These are phyloP conservation scores for Theristicus caerulescens DNA, from an alignment of 2,113 vertebrate species.

Conservation along the genomic window DNA sequence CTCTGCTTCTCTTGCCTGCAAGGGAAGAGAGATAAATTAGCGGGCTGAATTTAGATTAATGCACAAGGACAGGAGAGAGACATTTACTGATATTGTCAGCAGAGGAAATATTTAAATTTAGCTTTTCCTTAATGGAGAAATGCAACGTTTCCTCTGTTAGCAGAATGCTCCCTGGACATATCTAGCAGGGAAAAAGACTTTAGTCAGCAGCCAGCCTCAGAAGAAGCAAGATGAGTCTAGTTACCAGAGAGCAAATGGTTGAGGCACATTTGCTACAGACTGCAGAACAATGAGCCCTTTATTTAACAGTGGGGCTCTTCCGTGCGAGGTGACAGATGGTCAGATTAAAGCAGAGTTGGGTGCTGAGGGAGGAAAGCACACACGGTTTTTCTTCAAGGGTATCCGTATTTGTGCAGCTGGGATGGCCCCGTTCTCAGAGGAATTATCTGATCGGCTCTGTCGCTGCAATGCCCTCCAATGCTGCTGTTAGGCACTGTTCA, in stretches of 20 bases:
- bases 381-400: neutral
- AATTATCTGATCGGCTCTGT: neutral
- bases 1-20: neutral
- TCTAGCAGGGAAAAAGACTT: neutral
- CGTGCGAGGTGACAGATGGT: constrained; percentile 4
- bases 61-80: constrained; percentile 5
- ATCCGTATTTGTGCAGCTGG: neutral
- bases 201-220: constrained; percentile 15
- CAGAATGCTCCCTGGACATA: constrained; percentile 16
- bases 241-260: neutral
- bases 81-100: constrained; percentile 12
- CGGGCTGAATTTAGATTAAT: constrained; percentile 12
- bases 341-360: neutral
- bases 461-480: neutral
- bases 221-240: neutral
- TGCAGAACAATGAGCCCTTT: neutral
- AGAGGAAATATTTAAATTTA: constrained; percentile 40
- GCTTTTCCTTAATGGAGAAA: constrained; percentile 22
- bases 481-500: neutral
- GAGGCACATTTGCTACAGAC: neutral
- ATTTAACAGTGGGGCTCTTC: neutral
- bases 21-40: constrained; percentile 7
- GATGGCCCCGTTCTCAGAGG: neutral
- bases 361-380: neutral
- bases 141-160: constrained; percentile 2